Percentiles rank a stretch among this genome's conserved stretches.
Evolutionary conservation across 2,113 vertebrate species (phyloP).

Genomic region (Ammodytes dubius): DNA sequence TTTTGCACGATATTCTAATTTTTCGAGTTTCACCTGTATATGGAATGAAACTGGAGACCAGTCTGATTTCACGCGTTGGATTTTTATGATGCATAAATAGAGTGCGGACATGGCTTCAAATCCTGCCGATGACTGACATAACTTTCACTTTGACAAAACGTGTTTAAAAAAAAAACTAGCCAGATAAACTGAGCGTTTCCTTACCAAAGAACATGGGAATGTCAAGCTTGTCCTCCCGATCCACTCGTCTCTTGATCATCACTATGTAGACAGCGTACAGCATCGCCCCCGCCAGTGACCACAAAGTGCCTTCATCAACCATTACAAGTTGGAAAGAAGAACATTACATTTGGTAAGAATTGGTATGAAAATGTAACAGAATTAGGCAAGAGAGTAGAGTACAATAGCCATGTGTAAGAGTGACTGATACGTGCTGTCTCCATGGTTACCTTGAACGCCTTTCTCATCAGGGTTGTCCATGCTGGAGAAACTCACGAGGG

Average conservation of each 20-base stretch:
- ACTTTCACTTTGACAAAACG: not conserved
- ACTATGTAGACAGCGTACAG: conserved; percentile 96
- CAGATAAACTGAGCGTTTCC: conserved; percentile 15
- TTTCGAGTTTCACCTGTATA: too few relatives aligned
- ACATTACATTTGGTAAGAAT: not conserved
- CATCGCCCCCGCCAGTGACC: conserved; percentile 94
- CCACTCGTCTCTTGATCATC: conserved; percentile 97
- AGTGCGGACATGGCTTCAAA: not conserved
- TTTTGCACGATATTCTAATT: too few relatives aligned
- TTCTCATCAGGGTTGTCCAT: conserved; percentile 90
- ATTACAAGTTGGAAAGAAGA: not conserved
- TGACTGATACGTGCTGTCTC: not conserved
- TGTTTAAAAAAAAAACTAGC: not conserved
- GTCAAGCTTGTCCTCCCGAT: conserved; percentile 96
- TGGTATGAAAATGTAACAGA: not conserved
- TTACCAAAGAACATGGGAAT: conserved; percentile 99
- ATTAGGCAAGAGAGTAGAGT: not conserved
- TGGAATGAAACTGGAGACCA: too few relatives aligned
- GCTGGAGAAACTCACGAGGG: conserved; percentile 93
- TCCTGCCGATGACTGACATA: not conserved
- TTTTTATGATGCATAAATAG: not conserved
- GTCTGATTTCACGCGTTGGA: too few relatives aligned
- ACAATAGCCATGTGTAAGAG: not conserved
- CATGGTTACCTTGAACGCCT: conserved; percentile 87
- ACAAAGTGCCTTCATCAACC: conserved; percentile 88